Evolutionary conservation across 2,888 invertebrate genomes (phyloP).

Genomic region (Phragmatobia fuliginosa): DNA sequence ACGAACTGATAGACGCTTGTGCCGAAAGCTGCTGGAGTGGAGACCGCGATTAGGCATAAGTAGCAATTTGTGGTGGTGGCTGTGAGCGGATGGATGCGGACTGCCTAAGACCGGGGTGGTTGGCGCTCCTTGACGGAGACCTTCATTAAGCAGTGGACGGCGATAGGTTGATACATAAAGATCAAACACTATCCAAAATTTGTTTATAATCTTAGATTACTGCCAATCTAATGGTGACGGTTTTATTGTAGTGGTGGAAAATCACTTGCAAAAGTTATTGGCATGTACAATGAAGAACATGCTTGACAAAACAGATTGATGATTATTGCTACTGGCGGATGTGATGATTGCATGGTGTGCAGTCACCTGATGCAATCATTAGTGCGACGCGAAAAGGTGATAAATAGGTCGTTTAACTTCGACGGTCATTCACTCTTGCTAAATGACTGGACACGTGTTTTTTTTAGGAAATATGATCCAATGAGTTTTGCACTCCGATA

Average conservation of each 20-base stretch:
- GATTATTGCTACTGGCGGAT: slow-evolving; percentile 2
- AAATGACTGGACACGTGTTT: not conserved
- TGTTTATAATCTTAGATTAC: no score
- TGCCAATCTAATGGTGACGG: no score
- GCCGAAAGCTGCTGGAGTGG: no score
- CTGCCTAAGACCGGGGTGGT: no score
- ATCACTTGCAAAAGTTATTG: not conserved
- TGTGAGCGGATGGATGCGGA: no score
- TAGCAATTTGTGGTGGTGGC: no score
- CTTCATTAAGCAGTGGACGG: no score
- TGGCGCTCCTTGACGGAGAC: no score
- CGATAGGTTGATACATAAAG: no score
- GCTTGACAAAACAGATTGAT: slow-evolving; percentile 16
- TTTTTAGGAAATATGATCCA: not conserved
- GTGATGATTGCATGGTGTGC: slow-evolving; percentile 2
- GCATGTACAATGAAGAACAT: slow-evolving; percentile 9
- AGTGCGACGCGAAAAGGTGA: slow-evolving; percentile 4
- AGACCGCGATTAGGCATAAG: no score
- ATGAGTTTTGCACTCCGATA: not conserved
- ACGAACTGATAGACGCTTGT: no score
- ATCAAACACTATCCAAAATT: no score
- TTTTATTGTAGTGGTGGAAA: not conserved
- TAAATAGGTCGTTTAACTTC: slow-evolving; percentile 8
- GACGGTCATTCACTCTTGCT: slow-evolving; percentile 9
- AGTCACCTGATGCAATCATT: slow-evolving; percentile 5